Evolutionary conservation across 2,113 vertebrate species (phyloP), one percentile per base, ranked within the genome.

Genomic region (Genyomyrus donnyi): DNA sequence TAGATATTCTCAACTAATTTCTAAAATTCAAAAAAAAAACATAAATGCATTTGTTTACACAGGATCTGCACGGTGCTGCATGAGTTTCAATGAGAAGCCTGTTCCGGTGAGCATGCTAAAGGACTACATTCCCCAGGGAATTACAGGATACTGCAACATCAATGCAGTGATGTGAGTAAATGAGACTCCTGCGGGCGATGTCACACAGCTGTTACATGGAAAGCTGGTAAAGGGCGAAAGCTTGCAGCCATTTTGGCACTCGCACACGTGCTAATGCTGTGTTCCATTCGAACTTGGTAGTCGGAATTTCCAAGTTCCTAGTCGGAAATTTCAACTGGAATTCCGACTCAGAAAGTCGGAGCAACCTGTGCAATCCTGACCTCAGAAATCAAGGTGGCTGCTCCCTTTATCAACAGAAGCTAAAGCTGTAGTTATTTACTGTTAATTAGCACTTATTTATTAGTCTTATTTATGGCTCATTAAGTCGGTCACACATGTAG

Each of bases 81-180:
- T 91, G 70, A n/a, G 53, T 0, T 95, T 93, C 89, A 84, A 88
- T 9, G 2, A 88, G 45, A 21, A 15, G 0, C 49, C 77, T 35
- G 8, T 94, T 17, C 1, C 39, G n/a, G 3, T 92, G 13, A 19
- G 19, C 19, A 0, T 6, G 1, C 87, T 95, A 31, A 90, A 39
- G 87, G 31, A 46, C 39, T 94, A 91, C 91, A 85, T 0, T 0
- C 0, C 35, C 2, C 94, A 94, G 90, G 52, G 90, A 0, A 1
- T 17, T 62, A 91, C 42, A 21, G 86, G 27, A 9, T 45, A 27
- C 88, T 96, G 95, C 90, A 90, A 93, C 46, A 87, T 94, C 39
- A 83, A 91, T 2, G 92, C 93, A 86, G 46, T 93, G n/a, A 92
- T 94, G 93, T 94, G 92, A 95, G 93, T 66, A 85, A 62, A 91